Evolutionary conservation across 2,113 vertebrate genomes (phyloP), one percentile per base, ranked within the genome.

Genomic region (Irena cyanogastra): DNA sequence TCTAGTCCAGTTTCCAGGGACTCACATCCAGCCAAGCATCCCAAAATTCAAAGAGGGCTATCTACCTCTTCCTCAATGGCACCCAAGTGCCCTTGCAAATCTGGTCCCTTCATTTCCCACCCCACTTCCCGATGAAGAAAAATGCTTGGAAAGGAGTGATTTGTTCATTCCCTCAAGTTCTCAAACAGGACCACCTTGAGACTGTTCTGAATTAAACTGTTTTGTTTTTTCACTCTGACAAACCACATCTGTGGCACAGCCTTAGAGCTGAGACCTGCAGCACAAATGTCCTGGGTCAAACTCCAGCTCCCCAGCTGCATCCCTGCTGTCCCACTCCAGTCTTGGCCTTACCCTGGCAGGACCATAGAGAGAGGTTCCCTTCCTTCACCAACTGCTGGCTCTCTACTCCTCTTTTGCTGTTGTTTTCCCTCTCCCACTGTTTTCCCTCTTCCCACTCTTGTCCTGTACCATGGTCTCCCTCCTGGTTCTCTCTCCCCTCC

Each of bases 51-150:
- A 76, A 97, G 95, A 95, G 96, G 95, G 89, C 68, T 93, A 91
- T 81, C 96, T 97, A 97, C 96, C 96, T 96, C 95, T 84, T 97
- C 86, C 60, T 94, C 91, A 78, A 89, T 0, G 96, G 95, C 93
- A 94, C 93, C 94, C 39, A 95, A 97, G 95, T 96, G 96, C 96
- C 95, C 96, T 97, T 93, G 77, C 70, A 79, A 95, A 94, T 89
- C 52, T 79, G 89, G 77, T 68, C 89, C 76, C 61, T 91, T 82
- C 42, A 37, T 52, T 84, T 81, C 70, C 47, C 69, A 75, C 56
- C 84, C 69, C 35, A 65, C 70, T 87, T 79, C 74, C 41, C 0
- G 0, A 59, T 16, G 39, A n/a, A 54, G 49, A 89, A 92, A 93
- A 95, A 56, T 19, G 27, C 41, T 89, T 76, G 70, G 83, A 87